Percentiles rank a stretch among this genome's conserved stretches.
These are phyloP conservation scores for Tortricodes alternella DNA, from an alignment of 2,888 invertebrate genomes.

Conservation along the genomic window DNA sequence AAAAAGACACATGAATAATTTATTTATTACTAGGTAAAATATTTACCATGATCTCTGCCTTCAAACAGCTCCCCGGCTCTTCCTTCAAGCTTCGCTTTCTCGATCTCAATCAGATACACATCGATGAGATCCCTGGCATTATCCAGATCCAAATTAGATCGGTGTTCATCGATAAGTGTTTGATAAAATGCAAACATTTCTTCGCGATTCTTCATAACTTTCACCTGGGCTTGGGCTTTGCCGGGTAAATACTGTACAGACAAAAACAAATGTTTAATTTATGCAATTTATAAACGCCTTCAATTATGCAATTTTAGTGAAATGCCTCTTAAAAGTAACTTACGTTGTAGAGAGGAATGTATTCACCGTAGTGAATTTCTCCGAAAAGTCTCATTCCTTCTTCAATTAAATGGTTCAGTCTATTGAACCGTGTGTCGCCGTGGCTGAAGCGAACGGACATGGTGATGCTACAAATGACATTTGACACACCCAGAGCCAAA, in stretches of 20 bases:
- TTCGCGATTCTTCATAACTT: constrained; percentile 86
- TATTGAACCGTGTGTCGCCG: constrained; percentile 88
- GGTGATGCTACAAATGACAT: constrained; percentile 94
- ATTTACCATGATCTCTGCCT: constrained; percentile 92
- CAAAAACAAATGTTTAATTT: constrained; percentile 12
- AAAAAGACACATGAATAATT: background rate
- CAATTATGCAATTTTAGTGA: background rate
- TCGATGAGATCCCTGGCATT: constrained; percentile 93
- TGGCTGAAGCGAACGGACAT: constrained; percentile 94
- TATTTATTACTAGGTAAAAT: constrained; percentile 4
- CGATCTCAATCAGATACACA: constrained; percentile 92
- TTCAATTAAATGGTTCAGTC: constrained; percentile 93
- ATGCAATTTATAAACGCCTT: background rate
- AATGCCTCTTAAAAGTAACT: constrained; percentile 38
- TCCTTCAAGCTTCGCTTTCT: constrained; percentile 90
- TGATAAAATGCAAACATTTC: constrained; percentile 94
- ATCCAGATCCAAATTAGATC: constrained; percentile 87
- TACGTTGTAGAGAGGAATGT: constrained; percentile 89
- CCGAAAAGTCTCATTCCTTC: constrained; percentile 95
- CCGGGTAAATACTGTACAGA: constrained; percentile 82
- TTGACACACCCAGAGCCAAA: constrained; percentile 92
- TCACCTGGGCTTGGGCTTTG: constrained; percentile 84
- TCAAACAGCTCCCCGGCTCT: constrained; percentile 89
- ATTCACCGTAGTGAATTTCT: constrained; percentile 91
- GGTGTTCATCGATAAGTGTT: constrained; percentile 92